Evolutionary conservation across 2,888 invertebrate genomes (phyloP).

Genomic region (Tanytarsus gracilentus): DNA sequence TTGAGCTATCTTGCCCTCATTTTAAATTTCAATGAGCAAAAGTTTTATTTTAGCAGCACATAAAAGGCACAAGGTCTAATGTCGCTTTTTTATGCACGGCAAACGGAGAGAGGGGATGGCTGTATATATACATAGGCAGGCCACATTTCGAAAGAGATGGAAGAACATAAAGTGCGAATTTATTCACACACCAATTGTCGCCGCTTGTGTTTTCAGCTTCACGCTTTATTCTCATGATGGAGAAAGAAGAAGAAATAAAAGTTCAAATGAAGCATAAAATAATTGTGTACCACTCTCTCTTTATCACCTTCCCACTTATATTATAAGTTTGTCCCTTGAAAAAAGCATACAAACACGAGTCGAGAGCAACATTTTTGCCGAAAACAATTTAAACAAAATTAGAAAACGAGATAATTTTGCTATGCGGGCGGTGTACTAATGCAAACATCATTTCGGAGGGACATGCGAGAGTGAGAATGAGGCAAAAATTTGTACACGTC

Average conservation of each 20-base stretch:
- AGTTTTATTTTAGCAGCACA: too few relatives aligned
- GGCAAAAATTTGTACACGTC: not conserved
- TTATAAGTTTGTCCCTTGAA: too few relatives aligned
- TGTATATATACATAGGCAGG: too few relatives aligned
- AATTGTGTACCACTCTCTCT: slow-evolving; percentile 25
- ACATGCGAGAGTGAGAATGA: not conserved
- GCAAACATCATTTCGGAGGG: not conserved
- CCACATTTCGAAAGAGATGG: too few relatives aligned
- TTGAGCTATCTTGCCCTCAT: too few relatives aligned
- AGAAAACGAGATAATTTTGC: slow-evolving; percentile 11
- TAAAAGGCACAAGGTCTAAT: too few relatives aligned
- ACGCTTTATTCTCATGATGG: not conserved
- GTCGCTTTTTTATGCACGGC: too few relatives aligned
- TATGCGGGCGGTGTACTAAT: slow-evolving; percentile 10
- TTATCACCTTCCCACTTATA: slow-evolving; percentile 24
- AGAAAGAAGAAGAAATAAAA: not conserved
- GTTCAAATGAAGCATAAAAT: slow-evolving; percentile 29
- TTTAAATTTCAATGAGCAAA: too few relatives aligned
- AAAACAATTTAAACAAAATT: slow-evolving; percentile 5
- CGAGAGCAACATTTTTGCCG: too few relatives aligned
- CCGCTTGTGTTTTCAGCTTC: not conserved
- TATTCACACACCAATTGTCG: not conserved
- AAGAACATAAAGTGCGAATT: not conserved
- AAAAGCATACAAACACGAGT: too few relatives aligned
- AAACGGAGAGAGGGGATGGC: too few relatives aligned